phyloP scores from a whole-genome alignment of 2,797 vertebrate species.

The Sebastolobus altivelis region DNA sequence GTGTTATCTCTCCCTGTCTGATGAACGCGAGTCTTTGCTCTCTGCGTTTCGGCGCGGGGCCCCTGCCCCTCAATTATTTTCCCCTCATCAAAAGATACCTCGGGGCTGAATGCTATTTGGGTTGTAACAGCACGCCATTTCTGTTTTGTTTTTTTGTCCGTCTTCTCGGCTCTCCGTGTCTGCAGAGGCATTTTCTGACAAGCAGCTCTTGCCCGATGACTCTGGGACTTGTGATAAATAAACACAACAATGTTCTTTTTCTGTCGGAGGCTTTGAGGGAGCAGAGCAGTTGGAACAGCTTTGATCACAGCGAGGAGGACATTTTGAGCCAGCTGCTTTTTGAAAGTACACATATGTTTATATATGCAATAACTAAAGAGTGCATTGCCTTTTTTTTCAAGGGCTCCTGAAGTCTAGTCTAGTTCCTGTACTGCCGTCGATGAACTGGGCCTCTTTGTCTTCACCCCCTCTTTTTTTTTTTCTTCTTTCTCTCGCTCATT shows the following conservation, averaged over 20 bases:
- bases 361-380: conserved; percentile 7
- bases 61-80: conserved; percentile 63
- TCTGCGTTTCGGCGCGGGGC: conserved; percentile 51
- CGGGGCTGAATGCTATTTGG: conserved; percentile 38
- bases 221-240: conserved; percentile 56
- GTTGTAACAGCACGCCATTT: conserved; percentile 24
- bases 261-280: conserved; percentile 40
- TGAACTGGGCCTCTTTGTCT: conserved; percentile 71
- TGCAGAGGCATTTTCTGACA: conserved; percentile 48
- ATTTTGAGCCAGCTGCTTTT: conserved; percentile 41
- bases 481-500: conserved; percentile 13
- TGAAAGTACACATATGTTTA: conserved; percentile 23
- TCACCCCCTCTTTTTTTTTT: conserved; percentile 23
- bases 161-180: conserved; percentile 25
- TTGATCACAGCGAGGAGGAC: conserved; percentile 39
- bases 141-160: not conserved
- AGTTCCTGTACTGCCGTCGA: conserved; percentile 66
- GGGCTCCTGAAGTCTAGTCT: conserved; percentile 65
- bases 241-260: conserved; percentile 29
- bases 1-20: conserved; percentile 58
- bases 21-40: conserved; percentile 62
- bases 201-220: conserved; percentile 35
- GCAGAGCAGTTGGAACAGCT: conserved; percentile 28
- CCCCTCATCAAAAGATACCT: conserved; percentile 56
- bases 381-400: conserved; percentile 46